Evolutionary conservation across 2,888 invertebrate genomes (phyloP).

Genomic region (Isotomurus palustris): DNA sequence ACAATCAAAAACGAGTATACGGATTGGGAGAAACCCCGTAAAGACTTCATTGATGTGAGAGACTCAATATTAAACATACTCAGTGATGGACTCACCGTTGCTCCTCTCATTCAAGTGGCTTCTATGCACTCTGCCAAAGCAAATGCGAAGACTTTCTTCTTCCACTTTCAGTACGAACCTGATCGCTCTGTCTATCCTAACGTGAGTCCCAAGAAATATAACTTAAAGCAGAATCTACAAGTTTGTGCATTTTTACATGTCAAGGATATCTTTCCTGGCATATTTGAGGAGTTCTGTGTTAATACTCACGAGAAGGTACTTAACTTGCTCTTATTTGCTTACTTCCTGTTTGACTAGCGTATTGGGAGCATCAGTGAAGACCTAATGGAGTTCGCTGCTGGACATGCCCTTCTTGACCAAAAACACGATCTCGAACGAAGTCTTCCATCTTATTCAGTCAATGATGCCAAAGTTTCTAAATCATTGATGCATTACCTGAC

Average conservation of each 20-base stretch:
- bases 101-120: conserved; percentile 69
- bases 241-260: neutral
- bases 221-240: neutral
- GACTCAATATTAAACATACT: conserved; percentile 86
- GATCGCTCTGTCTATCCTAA: conserved; percentile 70
- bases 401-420: conserved; percentile 41
- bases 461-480: conserved; percentile 43
- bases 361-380: conserved; percentile 45
- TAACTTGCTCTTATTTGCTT: neutral
- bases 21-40: conserved; percentile 81
- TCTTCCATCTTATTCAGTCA: conserved; percentile 42
- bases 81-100: conserved; percentile 62
- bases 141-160: conserved; percentile 67
- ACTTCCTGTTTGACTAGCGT: conserved; percentile 24
- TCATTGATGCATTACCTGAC: conserved; percentile 44
- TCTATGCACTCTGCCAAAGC: conserved; percentile 56
- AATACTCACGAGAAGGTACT: neutral
- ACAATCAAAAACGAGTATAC: conserved; percentile 86
- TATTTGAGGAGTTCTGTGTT: neutral
- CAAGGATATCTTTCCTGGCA: neutral
- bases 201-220: conserved; percentile 52
- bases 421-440: conserved; percentile 36
- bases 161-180: conserved; percentile 76
- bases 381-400: conserved; percentile 44
- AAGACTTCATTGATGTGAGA: conserved; percentile 81